Base-by-base conservation (phyloP, 2,888 invertebrate genomes). In the Linhomoeus sp. region DNA sequence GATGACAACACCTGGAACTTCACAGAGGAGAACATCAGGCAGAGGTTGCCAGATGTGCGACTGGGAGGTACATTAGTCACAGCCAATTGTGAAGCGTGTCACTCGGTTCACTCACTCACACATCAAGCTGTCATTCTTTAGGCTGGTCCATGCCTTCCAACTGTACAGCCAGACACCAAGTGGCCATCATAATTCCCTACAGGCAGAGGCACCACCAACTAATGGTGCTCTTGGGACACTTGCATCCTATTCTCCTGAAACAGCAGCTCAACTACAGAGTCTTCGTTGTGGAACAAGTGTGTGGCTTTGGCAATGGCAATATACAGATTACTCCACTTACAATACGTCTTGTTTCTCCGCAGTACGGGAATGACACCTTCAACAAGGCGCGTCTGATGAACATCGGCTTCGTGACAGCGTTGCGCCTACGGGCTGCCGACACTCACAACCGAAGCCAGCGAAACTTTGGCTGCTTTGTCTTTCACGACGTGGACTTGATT, bases 341-440 rank as follows among this genome's bases (percentile, higher is more conserved):
- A n/a, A n/a, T n/a, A n/a, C n/a, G n/a, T n/a, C n/a, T n/a, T n/a
- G n/a, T n/a, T n/a, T n/a, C n/a, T n/a, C n/a, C n/a, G n/a, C n/a
- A n/a, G n/a, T n/a, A 38, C 39, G 68, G 64, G 36, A 61, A 61
- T 48, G 58, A 57, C 43, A 62, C 62, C 1, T 66, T 66, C 56
- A 66, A 66, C 55, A 64, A 64, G 47, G 66, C 64, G 5, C 54
- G 61, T 19, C 53, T 66, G 40, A 62, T 66, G 63, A 66, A 66
- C 50, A 62, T 64, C 7, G 66, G 59, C 19, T 65, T 64, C 46
- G 47, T 57, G 22, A 53, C 60, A 40, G 62, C 63, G 1, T 51
- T 64, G 43, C 47, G 49, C 20, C n/a, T n/a, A n/a, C n/a, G n/a
- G n/a, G n/a, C n/a, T n/a, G n/a, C n/a, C n/a, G n/a, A n/a, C n/a